Conservation (phyloP, 2,888 invertebrate genomes). For the Meteorus colon region DNA sequence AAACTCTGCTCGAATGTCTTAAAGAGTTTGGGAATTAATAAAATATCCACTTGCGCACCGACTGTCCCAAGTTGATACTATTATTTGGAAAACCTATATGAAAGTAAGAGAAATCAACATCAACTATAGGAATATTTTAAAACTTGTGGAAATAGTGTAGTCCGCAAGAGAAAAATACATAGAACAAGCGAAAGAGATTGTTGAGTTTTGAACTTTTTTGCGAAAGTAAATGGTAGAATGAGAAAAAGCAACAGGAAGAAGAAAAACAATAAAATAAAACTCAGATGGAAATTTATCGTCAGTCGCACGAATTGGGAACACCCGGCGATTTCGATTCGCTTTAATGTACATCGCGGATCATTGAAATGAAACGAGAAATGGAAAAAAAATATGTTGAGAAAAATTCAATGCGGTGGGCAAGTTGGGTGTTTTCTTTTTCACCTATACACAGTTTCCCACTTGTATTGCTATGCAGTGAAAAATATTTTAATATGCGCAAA, state of each 20-base stretch:
- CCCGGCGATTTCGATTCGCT: conserved; percentile 17
- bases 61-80: conserved; percentile 4
- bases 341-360: neutral
- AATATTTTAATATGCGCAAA: too few relatives aligned
- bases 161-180: conserved; percentile 17
- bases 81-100: conserved; percentile 11
- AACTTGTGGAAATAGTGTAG: conserved; percentile 14
- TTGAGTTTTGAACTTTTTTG: conserved; percentile 32
- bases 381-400: neutral
- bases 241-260: conserved; percentile 19
- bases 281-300: conserved; percentile 37
- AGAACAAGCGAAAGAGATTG: conserved; percentile 26
- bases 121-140: neutral
- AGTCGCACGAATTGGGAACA: conserved; percentile 19
- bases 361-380: conserved; percentile 15
- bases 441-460: neutral
- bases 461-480: too few relatives aligned
- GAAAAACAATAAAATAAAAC: conserved; percentile 27
- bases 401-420: neutral
- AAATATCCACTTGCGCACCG: neutral
- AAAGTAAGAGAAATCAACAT: conserved; percentile 19
- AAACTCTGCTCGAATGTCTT: too few relatives aligned
- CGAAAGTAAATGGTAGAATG: conserved; percentile 19
- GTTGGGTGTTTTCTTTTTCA: neutral
- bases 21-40: conserved; percentile 9